Percentiles rank a stretch among this genome's conserved stretches.
phyloP scores from a whole-genome alignment of 2,888 invertebrate genomes.

The Orthonychiurus folsomi region DNA sequence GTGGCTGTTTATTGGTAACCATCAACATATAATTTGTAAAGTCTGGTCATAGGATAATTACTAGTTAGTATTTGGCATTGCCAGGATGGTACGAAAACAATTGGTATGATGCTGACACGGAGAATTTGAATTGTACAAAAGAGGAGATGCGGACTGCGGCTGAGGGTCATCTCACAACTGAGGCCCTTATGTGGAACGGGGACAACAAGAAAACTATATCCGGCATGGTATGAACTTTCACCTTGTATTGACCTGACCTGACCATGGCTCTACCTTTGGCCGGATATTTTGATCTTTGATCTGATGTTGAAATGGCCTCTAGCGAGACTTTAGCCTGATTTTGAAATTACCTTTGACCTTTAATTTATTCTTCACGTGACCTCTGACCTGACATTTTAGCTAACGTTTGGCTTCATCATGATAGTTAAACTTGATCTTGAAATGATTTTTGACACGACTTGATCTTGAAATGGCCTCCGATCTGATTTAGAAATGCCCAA shows the following conservation, averaged over 20 bases:
- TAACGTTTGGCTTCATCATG: too few species aligned
- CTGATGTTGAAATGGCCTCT: not conserved
- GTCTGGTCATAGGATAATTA: too few species aligned
- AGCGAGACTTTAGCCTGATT: not conserved
- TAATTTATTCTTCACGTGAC: not conserved
- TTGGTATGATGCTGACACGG: constrained; percentile 87
- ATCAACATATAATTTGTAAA: constrained; percentile 8
- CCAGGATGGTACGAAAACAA: constrained; percentile 98
- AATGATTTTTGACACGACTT: too few species aligned
- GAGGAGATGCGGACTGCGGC: constrained; percentile 91
- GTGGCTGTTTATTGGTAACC: constrained; percentile 95
- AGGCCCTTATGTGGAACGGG: constrained; percentile 97
- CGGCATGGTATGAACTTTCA: constrained; percentile 59
- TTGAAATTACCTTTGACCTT: not conserved
- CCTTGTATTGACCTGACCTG: too few species aligned
- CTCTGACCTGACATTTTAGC: not conserved
- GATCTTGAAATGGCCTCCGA: too few species aligned
- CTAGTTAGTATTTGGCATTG: too few species aligned
- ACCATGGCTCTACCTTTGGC: too few species aligned
- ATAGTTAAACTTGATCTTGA: too few species aligned
- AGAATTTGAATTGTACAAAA: constrained; percentile 81
- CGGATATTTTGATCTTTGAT: not conserved
- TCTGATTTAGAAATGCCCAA: too few species aligned
- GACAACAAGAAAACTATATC: constrained; percentile 89
- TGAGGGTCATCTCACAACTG: constrained; percentile 95